Base-by-base conservation (phyloP, 1,140 invertebrate genomes). In the Streblospio benedicti region DNA sequence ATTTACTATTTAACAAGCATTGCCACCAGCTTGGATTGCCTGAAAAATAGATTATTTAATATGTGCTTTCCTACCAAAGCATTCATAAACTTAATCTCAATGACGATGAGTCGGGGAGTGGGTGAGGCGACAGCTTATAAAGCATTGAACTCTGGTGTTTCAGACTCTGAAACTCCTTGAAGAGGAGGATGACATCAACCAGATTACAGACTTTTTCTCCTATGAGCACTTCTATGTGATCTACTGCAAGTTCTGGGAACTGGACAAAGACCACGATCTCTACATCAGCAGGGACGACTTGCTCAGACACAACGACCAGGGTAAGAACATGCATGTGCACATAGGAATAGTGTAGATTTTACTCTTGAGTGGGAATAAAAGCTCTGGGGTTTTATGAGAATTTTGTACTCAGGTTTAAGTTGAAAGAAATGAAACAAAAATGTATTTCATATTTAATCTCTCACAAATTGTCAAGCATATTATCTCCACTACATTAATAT, bases 211-310 rank as follows among this genome's bases (percentile, higher is more conserved):
- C 67, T 98, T 89, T 77, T 99, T 99, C 80, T 97, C 93, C 72
- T 99, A 99, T 77, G 95, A 99, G 78, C 96, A 99, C 81, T 99
- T 99, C 79, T 99, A 99, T 80, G 97, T 99, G 25, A 98, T 99
- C 72, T 99, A 99, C 76, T 99, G 97, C 81, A 99, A 98, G 80
- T 99, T 99, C 79, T 99, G 97, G 96, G 96, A 99, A 79, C 79
- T 99, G 64, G 97, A 99, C 78, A 85, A 91, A 62, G 96, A 99
- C 81, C 95, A 99, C 76, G 95, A 99, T 82, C 81, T 99, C 38
- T 90, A 90, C 68, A 97, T 99, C 67, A 92, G 92, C 61, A 79
- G 89, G 72, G 86, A 90, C 61, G 96, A 99, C 80, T 83, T 99
- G 18, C 86, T 87, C 1, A 83, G 91, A 69, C 95, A 99, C 77